These are phyloP conservation scores for Clarias magur DNA, from an alignment of 2,113 vertebrate species.

Conservation along the genomic window DNA sequence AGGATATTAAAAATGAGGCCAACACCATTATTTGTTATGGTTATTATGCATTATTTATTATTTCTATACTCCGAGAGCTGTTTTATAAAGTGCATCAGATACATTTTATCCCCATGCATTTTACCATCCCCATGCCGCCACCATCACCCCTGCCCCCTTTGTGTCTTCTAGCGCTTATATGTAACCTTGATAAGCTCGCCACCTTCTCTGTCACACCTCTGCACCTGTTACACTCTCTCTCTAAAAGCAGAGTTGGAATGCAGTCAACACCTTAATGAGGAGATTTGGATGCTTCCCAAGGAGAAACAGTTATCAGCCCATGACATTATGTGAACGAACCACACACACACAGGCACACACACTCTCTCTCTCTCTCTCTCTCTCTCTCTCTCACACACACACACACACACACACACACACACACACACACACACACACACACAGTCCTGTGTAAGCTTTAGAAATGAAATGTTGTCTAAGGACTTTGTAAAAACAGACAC, in stretches of 20 bases:
- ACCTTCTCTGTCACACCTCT: slow-evolving; percentile 35
- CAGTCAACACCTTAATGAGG: slow-evolving; percentile 38
- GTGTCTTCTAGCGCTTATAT: slow-evolving; percentile 3
- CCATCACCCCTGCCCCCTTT: background rate
- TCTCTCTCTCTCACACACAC: background rate
- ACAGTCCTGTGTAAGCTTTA: background rate
- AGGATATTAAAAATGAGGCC: slow-evolving; percentile 44
- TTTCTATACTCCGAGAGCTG: slow-evolving; percentile 3
- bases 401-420: slow-evolving; percentile 10
- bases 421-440: background rate
- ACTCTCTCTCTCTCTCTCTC: slow-evolving; percentile 13
- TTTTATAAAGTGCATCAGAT: background rate
- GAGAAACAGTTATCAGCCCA: slow-evolving; percentile 41
- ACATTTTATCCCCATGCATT: background rate
- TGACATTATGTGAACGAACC: slow-evolving; percentile 23
- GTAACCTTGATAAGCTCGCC: slow-evolving; percentile 41
- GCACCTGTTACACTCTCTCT: slow-evolving; percentile 29
- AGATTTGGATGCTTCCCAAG: slow-evolving; percentile 38
- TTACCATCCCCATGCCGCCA: background rate
- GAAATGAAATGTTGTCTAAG: slow-evolving; percentile 29
- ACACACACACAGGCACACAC: background rate
- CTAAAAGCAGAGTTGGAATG: slow-evolving; percentile 37
- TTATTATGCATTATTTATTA: slow-evolving; percentile 14
- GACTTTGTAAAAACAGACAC: background rate
- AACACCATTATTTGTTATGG: slow-evolving; percentile 44